Base-by-base conservation (phyloP, 2,113 vertebrate genomes). In the Eulemur macaco region DNA sequence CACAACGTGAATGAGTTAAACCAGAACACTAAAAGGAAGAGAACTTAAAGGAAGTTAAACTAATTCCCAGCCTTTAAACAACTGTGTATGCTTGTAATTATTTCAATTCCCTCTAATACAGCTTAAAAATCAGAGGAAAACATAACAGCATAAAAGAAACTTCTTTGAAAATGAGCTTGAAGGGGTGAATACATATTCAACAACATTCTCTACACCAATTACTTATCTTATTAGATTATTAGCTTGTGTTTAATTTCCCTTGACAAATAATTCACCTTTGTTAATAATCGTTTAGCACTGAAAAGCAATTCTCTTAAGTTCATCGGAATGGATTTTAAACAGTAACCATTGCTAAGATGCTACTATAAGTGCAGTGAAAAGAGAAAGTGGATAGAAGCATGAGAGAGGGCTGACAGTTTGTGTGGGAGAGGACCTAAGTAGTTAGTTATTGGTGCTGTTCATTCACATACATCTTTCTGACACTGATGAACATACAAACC, bases 171-270 rank as follows among this genome's bases (percentile, higher is more conserved):
- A 93, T 93, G 86, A 47, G 29, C 89, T 98, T 96, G 95, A 93
- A 95, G 88, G 63, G 82, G 96, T 94, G 92, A 97, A 96, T 96
- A 93, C 71, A 97, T 97, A 98, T 97, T 97, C 94, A 87, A 95
- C 93, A 93, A 86, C 12, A 93, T 88, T 98, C 95, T 97, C 95
- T 73, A 98, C 20, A 95, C 90, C 76, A 94, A 87, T 91, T 96
- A 87, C 93, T 97, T 97, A 97, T 88, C 97, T 98, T 97, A 96
- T 64, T 96, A 95, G 86, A 97, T 97, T 92, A 74, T 84, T 96
- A 94, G 86, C 80, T 97, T 97, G 86, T 89, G 86, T 96, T 98
- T 98, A 86, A 97, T 98, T 97, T 98, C 96, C 93, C 96, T 39
- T 95, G 88, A 95, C 91, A 98, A 97, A 96, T 68, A 97, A 96